These are phyloP conservation scores for Andrena dorsata DNA, from an alignment of 2,888 invertebrate species.

Conservation along the genomic window DNA sequence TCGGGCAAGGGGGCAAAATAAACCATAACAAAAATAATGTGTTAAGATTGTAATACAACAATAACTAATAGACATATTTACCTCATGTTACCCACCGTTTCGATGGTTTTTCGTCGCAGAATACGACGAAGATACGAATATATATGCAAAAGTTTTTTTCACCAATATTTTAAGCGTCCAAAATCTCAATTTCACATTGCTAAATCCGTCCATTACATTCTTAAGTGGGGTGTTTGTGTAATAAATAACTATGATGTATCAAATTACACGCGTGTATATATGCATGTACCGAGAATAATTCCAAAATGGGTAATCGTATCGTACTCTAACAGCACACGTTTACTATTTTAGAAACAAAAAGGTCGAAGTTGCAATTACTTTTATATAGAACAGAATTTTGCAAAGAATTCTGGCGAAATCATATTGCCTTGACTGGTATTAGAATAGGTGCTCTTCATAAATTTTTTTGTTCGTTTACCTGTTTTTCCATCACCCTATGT, in stretches of 20 bases:
- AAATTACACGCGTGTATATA: slow-evolving; percentile 18
- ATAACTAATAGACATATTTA: slow-evolving; percentile 1
- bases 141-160: slow-evolving; percentile 4
- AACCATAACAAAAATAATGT: not conserved
- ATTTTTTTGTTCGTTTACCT: slow-evolving; percentile 29
- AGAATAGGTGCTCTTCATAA: slow-evolving; percentile 24
- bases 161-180: slow-evolving; percentile 3
- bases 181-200: slow-evolving; percentile 20
- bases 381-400: not conserved
- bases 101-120: not conserved
- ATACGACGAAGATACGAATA: slow-evolving; percentile 8
- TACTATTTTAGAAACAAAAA: not conserved
- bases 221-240: not conserved
- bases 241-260: not conserved
- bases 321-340: not conserved
- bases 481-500: slow-evolving; percentile 27
- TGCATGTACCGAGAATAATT: slow-evolving; percentile 10
- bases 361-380: not conserved
- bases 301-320: slow-evolving; percentile 16
- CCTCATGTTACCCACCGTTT: slow-evolving; percentile 35
- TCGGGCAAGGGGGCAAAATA: not conserved
- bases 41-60: not conserved
- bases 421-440: not conserved
- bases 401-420: not conserved
- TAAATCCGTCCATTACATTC: slow-evolving; percentile 37